Percentiles rank a stretch among this genome's conserved stretches.
These are phyloP conservation scores for Endotricha flammealis DNA, from an alignment of 2,888 invertebrate species.

Conservation along the genomic window DNA sequence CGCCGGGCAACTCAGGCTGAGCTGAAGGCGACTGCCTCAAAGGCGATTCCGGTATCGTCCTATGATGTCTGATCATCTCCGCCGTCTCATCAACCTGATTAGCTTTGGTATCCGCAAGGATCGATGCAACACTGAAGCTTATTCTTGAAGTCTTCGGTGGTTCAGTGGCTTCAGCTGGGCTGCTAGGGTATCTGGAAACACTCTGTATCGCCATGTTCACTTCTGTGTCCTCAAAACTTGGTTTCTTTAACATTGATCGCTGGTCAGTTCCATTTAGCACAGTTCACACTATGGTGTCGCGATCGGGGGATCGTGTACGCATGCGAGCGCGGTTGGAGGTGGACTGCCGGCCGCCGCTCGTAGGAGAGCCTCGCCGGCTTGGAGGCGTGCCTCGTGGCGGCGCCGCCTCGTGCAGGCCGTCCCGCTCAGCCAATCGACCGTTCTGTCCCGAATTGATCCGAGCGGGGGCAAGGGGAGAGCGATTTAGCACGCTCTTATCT, in stretches of 20 bases:
- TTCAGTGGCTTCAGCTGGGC: constrained; percentile 81
- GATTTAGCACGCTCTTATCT: constrained; percentile 79
- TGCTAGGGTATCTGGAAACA: constrained; percentile 81
- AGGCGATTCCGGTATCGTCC: constrained; percentile 71
- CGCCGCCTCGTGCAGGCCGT: constrained; percentile 39
- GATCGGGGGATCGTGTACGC: constrained; percentile 69
- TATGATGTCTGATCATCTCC: constrained; percentile 71
- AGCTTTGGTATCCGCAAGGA: constrained; percentile 89
- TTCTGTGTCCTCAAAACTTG: constrained; percentile 73
- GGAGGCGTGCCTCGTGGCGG: constrained; percentile 30
- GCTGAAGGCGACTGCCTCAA: constrained; percentile 66
- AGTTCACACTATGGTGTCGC: constrained; percentile 50
- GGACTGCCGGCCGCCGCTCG: constrained; percentile 59
- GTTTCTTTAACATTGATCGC: constrained; percentile 81
- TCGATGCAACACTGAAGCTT: constrained; percentile 93
- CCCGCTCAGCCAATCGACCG: constrained; percentile 72
- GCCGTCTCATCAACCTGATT: constrained; percentile 66
- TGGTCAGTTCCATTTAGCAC: constrained; percentile 73
- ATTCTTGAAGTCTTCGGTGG: constrained; percentile 81
- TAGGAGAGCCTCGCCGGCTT: constrained; percentile 40
- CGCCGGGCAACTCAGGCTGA: constrained; percentile 68
- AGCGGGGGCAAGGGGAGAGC: constrained; percentile 63
- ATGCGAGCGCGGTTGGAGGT: constrained; percentile 72
- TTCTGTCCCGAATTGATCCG: constrained; percentile 65
- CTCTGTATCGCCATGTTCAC: constrained; percentile 84